phyloP scores from a whole-genome alignment of 2,888 invertebrate species.

The Himalopsyche anomala region DNA sequence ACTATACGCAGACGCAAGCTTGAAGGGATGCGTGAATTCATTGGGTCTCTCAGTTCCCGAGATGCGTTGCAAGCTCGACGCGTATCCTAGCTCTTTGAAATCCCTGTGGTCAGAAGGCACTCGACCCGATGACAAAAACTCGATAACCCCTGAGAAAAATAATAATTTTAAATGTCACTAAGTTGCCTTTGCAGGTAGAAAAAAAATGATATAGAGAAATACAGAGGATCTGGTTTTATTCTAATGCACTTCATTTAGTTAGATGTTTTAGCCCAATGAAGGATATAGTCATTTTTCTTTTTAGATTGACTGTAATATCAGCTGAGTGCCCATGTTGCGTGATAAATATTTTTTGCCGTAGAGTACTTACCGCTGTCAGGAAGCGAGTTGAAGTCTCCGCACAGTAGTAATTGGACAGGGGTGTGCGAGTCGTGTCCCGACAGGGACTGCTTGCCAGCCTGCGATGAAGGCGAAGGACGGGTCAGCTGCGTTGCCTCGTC shows the following conservation, averaged over 20 bases:
- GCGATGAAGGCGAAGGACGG: constrained; percentile 72
- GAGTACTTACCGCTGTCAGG: constrained; percentile 90
- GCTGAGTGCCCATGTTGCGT: not conserved
- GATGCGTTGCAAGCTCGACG: constrained; percentile 92
- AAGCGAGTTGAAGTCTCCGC: constrained; percentile 98
- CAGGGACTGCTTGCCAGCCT: constrained; percentile 77
- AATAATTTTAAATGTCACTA: too few relatives aligned
- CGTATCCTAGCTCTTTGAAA: constrained; percentile 97
- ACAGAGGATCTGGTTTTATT: not conserved
- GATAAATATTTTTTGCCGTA: not conserved
- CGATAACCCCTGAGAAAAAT: constrained; percentile 87
- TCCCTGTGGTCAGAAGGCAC: constrained; percentile 95
- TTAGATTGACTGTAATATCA: not conserved
- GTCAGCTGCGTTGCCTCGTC: constrained; percentile 91
- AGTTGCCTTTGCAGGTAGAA: too few relatives aligned
- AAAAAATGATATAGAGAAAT: not conserved
- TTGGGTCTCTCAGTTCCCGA: constrained; percentile 89
- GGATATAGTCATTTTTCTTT: constrained; percentile 27
- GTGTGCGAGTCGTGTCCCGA: constrained; percentile 82
- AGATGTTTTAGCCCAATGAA: too few relatives aligned
- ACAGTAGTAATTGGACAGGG: constrained; percentile 93
- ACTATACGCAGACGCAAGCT: constrained; percentile 95
- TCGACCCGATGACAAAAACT: constrained; percentile 93
- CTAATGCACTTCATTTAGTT: too few relatives aligned
- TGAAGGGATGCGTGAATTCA: constrained; percentile 97